phyloP scores from a whole-genome alignment of 2,113 vertebrate genomes.

The Gadus chalcogrammus region DNA sequence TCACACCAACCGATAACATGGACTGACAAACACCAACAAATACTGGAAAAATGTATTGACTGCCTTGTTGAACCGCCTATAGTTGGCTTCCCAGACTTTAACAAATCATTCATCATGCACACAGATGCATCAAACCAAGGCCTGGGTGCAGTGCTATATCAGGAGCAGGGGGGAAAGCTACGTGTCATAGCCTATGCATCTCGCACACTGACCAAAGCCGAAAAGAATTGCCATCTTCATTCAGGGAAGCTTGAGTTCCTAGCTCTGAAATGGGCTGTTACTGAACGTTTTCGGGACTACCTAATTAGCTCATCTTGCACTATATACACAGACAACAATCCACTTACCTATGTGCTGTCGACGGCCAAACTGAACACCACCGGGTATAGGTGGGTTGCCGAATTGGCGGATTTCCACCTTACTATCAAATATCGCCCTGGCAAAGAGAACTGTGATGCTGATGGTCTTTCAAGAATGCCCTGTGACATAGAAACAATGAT shows the following conservation, averaged over 20 bases:
- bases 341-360: conserved; percentile 3
- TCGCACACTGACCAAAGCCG: not conserved
- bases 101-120: not conserved
- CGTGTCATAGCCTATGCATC: not conserved
- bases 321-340: not conserved
- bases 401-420: not conserved
- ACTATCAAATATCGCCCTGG: not conserved
- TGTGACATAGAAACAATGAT: not conserved
- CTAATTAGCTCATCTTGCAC: too few species aligned
- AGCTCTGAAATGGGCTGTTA: too few species aligned
- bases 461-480: not conserved
- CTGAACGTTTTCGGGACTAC: too few species aligned
- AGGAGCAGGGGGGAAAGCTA: not conserved
- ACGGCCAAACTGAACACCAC: conserved; percentile 1
- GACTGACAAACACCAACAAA: conserved; percentile 1
- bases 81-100: not conserved
- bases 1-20: not conserved
- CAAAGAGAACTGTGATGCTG: not conserved
- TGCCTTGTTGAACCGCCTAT: not conserved
- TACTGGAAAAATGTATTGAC: not conserved
- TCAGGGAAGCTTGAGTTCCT: not conserved
- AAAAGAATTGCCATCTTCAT: not conserved
- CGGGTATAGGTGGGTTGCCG: not conserved
- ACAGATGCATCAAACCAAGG: not conserved
- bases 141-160: not conserved